Percentiles rank a stretch among this genome's conserved stretches.
Conservation (phyloP, 2,888 invertebrate genomes). For the Norana najaformis region DNA sequence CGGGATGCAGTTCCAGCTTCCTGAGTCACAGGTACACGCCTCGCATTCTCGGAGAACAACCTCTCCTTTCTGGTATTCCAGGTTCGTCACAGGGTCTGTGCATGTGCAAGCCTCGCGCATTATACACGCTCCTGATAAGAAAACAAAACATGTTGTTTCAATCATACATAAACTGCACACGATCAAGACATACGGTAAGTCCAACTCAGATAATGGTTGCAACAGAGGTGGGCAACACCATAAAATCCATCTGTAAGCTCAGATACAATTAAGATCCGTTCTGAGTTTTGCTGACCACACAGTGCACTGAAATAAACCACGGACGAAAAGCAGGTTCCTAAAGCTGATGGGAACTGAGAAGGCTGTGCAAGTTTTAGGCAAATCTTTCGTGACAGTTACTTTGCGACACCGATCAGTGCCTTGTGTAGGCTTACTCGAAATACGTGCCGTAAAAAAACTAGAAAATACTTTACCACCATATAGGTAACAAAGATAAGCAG, state of each 20-base stretch:
- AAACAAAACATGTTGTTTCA: neutral
- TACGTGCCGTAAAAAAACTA: neutral
- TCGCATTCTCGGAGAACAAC: neutral
- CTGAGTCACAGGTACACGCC: constrained; percentile 21
- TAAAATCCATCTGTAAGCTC: neutral
- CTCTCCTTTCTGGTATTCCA: constrained; percentile 28
- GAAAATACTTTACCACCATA: neutral
- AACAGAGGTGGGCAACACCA: neutral
- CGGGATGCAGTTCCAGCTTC: neutral
- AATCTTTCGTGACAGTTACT: too few species aligned
- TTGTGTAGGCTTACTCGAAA: too few species aligned
- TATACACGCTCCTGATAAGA: constrained; percentile 31
- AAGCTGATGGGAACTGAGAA: too few species aligned
- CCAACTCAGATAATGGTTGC: neutral
- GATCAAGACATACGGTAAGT: neutral
- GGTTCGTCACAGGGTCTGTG: constrained; percentile 29
- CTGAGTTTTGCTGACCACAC: neutral
- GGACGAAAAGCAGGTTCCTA: neutral
- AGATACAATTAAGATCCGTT: neutral
- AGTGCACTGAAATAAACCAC: neutral
- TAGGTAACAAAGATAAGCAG: neutral
- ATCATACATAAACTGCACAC: neutral
- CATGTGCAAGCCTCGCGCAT: constrained; percentile 21
- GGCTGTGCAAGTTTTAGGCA: neutral
- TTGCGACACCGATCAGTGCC: neutral